Evolutionary conservation across 2,888 invertebrate species (phyloP).

Genomic region (Drosophila mimetica): DNA sequence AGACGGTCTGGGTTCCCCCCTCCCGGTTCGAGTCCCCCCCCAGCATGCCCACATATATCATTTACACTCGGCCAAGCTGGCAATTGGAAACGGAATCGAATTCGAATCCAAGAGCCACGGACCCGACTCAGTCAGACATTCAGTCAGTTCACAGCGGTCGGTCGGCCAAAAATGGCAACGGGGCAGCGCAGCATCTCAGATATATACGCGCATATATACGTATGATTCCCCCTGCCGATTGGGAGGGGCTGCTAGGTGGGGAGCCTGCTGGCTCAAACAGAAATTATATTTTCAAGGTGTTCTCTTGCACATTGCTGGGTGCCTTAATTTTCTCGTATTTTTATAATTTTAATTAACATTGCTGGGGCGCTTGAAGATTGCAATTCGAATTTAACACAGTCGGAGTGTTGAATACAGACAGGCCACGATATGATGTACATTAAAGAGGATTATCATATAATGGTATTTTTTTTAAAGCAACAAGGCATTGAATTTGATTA

Average conservation of each 20-base stretch:
- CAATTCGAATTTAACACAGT: constrained; percentile 67
- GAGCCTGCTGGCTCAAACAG: constrained; percentile 52
- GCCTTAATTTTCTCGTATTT: constrained; percentile 43
- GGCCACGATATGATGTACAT: not conserved
- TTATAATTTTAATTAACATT: constrained; percentile 75
- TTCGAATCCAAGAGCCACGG: constrained; percentile 40
- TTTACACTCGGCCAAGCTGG: constrained; percentile 71
- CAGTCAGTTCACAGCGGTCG: constrained; percentile 71
- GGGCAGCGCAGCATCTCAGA: constrained; percentile 23
- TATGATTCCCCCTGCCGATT: constrained; percentile 36
- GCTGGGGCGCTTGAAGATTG: constrained; percentile 60
- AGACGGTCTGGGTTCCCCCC: constrained; percentile 29
- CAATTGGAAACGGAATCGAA: constrained; percentile 54
- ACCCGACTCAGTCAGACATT: constrained; percentile 45
- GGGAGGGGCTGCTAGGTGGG: constrained; percentile 22
- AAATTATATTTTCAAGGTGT: constrained; percentile 78
- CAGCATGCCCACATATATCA: constrained; percentile 68
- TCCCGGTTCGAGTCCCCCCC: constrained; percentile 35
- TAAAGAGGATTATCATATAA: too few species aligned
- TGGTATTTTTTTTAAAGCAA: too few species aligned
- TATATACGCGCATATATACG: constrained; percentile 3
- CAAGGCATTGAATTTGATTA: too few species aligned
- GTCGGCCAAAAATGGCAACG: constrained; percentile 75
- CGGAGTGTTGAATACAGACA: constrained; percentile 2
- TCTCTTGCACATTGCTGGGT: constrained; percentile 66